Percentiles rank a stretch among this genome's conserved stretches.
Conservation (phyloP, 2,888 invertebrate genomes). For the Heteropelma amictum region DNA sequence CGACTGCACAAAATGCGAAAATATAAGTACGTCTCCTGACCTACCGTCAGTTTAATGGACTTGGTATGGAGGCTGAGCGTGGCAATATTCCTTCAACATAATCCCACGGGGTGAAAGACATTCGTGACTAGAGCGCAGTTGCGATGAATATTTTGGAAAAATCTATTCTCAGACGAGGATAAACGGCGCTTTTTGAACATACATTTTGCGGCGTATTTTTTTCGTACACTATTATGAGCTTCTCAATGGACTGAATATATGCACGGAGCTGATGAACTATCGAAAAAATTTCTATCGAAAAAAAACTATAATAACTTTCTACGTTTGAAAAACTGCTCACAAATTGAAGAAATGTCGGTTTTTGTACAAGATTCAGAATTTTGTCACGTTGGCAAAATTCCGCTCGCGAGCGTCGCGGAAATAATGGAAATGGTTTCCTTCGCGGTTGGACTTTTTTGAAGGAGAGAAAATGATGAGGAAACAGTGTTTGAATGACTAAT, state of each 20-base stretch:
- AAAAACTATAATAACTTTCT: no score
- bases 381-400: no score
- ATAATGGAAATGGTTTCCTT: background rate
- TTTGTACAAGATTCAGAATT: no score
- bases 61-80: conserved; percentile 13
- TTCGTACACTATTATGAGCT: no score
- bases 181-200: background rate
- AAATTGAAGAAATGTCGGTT: no score
- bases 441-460: background rate
- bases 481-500: background rate
- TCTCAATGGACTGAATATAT: no score
- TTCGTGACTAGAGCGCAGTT: background rate
- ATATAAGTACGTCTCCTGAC: background rate
- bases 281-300: no score
- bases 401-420: no score
- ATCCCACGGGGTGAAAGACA: background rate
- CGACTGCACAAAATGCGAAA: background rate
- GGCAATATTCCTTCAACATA: background rate
- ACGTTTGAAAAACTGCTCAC: no score
- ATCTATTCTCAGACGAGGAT: background rate
- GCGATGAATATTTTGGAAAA: background rate
- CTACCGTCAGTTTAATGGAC: conserved; percentile 30
- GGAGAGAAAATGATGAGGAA: background rate
- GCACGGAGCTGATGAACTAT: no score
- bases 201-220: no score